These are phyloP conservation scores for Drosophila acutilabella DNA, from an alignment of 2,888 invertebrate genomes.

Conservation along the genomic window DNA sequence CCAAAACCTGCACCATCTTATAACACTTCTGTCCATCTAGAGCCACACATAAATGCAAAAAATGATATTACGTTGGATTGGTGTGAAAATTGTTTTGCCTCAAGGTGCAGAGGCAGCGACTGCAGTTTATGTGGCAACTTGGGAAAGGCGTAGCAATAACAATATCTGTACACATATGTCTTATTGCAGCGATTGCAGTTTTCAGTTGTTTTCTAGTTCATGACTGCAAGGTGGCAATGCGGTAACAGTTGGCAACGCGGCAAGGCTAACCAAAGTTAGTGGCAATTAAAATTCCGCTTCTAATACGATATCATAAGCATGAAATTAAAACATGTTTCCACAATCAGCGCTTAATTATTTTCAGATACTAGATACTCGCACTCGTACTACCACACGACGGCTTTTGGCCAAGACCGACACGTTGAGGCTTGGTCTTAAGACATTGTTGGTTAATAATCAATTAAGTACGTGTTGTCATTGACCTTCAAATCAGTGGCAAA, in stretches of 20 bases:
- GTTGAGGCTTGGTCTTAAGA: slow-evolving; percentile 18
- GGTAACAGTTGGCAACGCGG: slow-evolving; percentile 15
- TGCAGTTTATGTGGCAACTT: slow-evolving; percentile 68
- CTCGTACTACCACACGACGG: neutral
- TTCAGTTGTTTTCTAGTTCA: slow-evolving; percentile 62
- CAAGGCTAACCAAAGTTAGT: slow-evolving; percentile 51
- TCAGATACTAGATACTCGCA: slow-evolving; percentile 14
- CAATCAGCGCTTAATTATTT: slow-evolving; percentile 56
- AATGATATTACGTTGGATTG: slow-evolving; percentile 45
- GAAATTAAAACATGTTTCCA: slow-evolving; percentile 79
- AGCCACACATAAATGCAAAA: neutral
- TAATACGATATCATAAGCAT: slow-evolving; percentile 75
- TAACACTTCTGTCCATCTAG: neutral
- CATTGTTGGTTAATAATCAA: slow-evolving; percentile 74
- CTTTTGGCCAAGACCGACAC: neutral
- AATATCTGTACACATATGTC: slow-evolving; percentile 55
- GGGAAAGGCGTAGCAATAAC: slow-evolving; percentile 55
- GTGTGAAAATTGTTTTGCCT: slow-evolving; percentile 74
- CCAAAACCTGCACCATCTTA: neutral
- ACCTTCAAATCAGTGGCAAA: slow-evolving; percentile 69
- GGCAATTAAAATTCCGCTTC: slow-evolving; percentile 75
- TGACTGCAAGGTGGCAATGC: slow-evolving; percentile 13
- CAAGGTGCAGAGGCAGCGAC: slow-evolving; percentile 39
- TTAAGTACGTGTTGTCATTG: slow-evolving; percentile 75
- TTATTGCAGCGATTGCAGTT: slow-evolving; percentile 22